Evolutionary conservation across 2,888 invertebrate genomes (phyloP), one percentile per base, ranked within the genome.

Genomic region (Hypena proboscidalis): DNA sequence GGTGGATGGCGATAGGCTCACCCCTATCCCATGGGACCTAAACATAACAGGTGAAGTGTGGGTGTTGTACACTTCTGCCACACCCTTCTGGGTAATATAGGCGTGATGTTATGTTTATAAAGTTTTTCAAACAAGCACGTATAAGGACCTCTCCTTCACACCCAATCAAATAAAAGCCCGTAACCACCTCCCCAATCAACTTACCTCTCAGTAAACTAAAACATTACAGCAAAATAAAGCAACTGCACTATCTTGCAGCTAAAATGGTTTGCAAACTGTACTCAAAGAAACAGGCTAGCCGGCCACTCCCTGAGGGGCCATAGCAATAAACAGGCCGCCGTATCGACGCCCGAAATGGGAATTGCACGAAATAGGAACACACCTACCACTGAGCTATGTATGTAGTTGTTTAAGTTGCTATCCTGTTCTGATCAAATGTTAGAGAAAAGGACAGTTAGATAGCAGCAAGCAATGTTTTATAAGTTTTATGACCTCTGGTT

Each of bases 271-370:
- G 54, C 65, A 69, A 65, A 74, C 59, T 67, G 49, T 59, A 54
- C 48, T n/a, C 53, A 14, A 40, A 58, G 55, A 57, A 48, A 63
- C 63, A 64, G 60, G 57, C 43, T 44, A 47, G 31, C 49, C 64
- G 73, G 65, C 69, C 70, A 40, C 50, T 74, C 80, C 79, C 79
- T n/a, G 9, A 15, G 73, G 80, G 31, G 61, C 67, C 35, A 63
- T 79, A 32, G 70, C 73, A 73, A 76, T 78, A 79, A 79, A 78
- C 72, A 65, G 58, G 58, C 55, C 31, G 35, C 33, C 30, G 49
- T 37, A 53, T 53, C 42, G 50, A 40, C 39, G 50, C 52, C 37
- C 51, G 31, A 48, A 57, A 54, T 35, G 52, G 38, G 42, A 39
- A 46, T 44, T 19, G 52, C 40, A 41, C 42, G 41, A 56, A 42